phyloP scores from a whole-genome alignment of 1,140 invertebrate species.

The Cotesia chilonis region DNA sequence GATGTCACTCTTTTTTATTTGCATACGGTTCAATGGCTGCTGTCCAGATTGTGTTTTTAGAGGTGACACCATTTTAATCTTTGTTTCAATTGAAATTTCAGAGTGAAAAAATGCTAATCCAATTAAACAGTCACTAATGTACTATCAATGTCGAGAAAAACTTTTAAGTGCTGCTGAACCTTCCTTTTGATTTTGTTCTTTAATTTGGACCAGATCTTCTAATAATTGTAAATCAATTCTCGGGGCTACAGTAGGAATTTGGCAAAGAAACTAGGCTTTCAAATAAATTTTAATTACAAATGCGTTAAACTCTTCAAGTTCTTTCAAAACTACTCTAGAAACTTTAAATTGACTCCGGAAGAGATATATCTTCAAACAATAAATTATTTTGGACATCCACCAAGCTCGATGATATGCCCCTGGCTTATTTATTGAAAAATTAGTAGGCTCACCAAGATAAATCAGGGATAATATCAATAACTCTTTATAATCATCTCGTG shows the following conservation, averaged over 20 bases:
- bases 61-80: slow-evolving; percentile 35
- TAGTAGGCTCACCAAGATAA: slow-evolving; percentile 35
- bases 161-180: slow-evolving; percentile 24
- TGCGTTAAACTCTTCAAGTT: slow-evolving; percentile 18
- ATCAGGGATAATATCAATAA: slow-evolving; percentile 38
- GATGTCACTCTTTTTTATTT: slow-evolving; percentile 22
- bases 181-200: neutral
- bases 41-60: slow-evolving; percentile 23
- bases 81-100: slow-evolving; percentile 20
- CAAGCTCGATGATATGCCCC: slow-evolving; percentile 35
- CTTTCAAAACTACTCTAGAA: neutral
- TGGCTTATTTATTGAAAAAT: slow-evolving; percentile 25
- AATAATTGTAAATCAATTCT: slow-evolving; percentile 28
- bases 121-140: slow-evolving; percentile 21
- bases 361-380: slow-evolving; percentile 38
- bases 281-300: slow-evolving; percentile 32
- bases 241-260: slow-evolving; percentile 2
- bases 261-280: slow-evolving; percentile 32
- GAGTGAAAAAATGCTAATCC: slow-evolving; percentile 21
- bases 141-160: slow-evolving; percentile 24
- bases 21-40: slow-evolving; percentile 21
- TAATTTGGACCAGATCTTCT: slow-evolving; percentile 24
- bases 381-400: slow-evolving; percentile 37
- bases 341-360: slow-evolving; percentile 30
- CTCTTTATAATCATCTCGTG: slow-evolving; percentile 42